Conservation (phyloP, 2,888 invertebrate species). For the Cotesia congregata region DNA sequence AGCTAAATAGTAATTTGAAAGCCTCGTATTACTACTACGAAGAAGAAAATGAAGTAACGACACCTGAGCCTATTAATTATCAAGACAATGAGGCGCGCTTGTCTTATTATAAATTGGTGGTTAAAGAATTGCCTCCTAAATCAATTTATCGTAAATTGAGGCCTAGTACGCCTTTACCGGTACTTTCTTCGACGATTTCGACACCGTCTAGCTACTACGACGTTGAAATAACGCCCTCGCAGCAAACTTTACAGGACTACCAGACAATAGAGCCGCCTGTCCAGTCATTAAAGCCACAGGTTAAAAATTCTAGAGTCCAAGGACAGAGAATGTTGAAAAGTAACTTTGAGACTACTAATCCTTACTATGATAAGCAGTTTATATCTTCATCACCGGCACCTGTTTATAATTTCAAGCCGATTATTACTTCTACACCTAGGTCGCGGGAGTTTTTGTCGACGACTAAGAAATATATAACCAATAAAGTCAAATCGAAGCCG, state of each 20-base stretch:
- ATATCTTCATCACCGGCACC: slow-evolving; percentile 9
- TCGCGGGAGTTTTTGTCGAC: neutral
- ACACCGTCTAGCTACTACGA: slow-evolving; percentile 53
- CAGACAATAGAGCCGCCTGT: slow-evolving; percentile 58
- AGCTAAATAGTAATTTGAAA: slow-evolving; percentile 52
- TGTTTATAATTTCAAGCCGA: neutral
- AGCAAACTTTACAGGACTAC: slow-evolving; percentile 55
- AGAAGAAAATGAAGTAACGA: slow-evolving; percentile 69
- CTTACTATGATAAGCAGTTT: neutral
- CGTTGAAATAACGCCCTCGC: slow-evolving; percentile 49
- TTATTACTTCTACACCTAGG: neutral
- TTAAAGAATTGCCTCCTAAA: neutral
- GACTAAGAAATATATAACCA: slow-evolving; percentile 36
- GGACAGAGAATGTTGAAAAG: slow-evolving; percentile 51
- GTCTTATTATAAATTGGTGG: slow-evolving; percentile 44
- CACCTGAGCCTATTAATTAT: slow-evolving; percentile 56
- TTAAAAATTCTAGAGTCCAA: slow-evolving; percentile 54
- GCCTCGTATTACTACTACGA: slow-evolving; percentile 81
- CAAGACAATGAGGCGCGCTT: slow-evolving; percentile 56
- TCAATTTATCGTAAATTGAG: neutral
- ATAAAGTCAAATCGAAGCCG: slow-evolving; percentile 72
- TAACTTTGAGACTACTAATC: neutral
- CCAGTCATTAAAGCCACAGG: slow-evolving; percentile 57
- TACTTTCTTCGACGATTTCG: slow-evolving; percentile 17
- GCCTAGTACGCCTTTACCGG: slow-evolving; percentile 11